Evolutionary conservation across 2,888 invertebrate species (phyloP).

Genomic region (Dermolepida albohirtum): DNA sequence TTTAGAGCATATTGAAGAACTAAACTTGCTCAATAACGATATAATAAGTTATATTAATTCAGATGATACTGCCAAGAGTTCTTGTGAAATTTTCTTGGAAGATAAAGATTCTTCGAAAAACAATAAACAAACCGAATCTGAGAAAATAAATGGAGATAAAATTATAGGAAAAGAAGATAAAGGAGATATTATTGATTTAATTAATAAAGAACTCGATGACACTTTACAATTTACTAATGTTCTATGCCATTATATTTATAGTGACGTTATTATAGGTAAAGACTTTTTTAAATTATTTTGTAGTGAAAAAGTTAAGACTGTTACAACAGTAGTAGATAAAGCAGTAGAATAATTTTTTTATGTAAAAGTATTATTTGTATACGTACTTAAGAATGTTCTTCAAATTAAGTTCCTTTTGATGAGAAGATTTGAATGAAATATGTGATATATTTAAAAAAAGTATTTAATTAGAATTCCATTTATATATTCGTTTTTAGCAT

Average conservation of each 20-base stretch:
- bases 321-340: background rate
- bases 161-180: background rate
- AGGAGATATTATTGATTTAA: constrained; percentile 14
- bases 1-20: background rate
- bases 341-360: background rate
- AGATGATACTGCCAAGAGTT: constrained; percentile 5
- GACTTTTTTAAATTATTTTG: constrained; percentile 32
- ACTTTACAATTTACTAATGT: constrained; percentile 33
- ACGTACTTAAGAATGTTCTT: constrained; percentile 14
- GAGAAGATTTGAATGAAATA: too few relatives aligned
- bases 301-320: constrained; percentile 8
- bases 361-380: background rate
- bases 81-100: too few relatives aligned
- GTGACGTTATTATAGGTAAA: constrained; percentile 31
- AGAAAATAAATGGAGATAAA: too few relatives aligned
- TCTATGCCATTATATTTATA: constrained; percentile 37
- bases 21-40: constrained; percentile 15
- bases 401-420: constrained; percentile 1
- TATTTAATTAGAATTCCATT: too few relatives aligned
- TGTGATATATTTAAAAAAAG: too few relatives aligned
- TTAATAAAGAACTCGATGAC: constrained; percentile 27
- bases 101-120: too few relatives aligned
- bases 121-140: too few relatives aligned
- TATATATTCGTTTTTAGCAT: too few relatives aligned
- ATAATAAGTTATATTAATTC: constrained; percentile 19